Base-by-base conservation (phyloP, 2,888 invertebrate genomes). In the Hanleya hanleyi region DNA sequence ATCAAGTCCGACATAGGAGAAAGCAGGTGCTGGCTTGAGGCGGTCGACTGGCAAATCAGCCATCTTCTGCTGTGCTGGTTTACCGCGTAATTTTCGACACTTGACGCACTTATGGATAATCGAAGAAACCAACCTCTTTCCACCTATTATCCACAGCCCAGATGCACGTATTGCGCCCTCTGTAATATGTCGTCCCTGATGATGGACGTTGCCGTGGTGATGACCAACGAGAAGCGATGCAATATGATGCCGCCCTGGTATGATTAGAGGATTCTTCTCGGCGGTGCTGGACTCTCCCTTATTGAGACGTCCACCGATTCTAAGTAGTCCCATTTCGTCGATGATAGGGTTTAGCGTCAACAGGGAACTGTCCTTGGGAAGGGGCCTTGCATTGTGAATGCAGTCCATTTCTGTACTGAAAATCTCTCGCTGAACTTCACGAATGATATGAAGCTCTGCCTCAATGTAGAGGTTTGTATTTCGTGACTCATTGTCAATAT, bases 1-100 rank as follows among this genome's bases (percentile, higher is more conserved):
- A 57, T 79, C 76, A 0, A 78, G 70, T 12, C 78, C 79, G 12
- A 76, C 74, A 62, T 68, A 73, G n/a, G 72, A 76, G 65, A 76
- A 80, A 36, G 78, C 76, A 12, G 77, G 77, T 22, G 71, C 47
- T 51, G 74, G 49, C 0, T 37, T 41, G 12, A 80, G 26, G 6
- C 80, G 62, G 33, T 74, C 71, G 0, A 61, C n/a, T 9, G 79
- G 79, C 41, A 80, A 38, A 50, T 78, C 76, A 38, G 77, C 68
- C 77, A 79, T 79, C 18, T 73, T 72, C 47, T 76, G 78, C 7
- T 15, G 15, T 15, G 38, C 35, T 26, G 70, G 35, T 18, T 33
- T 64, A 29, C 74, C 67, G 32, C 78, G 62, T 5, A 73, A 69
- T 47, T 67, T 78, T 12, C 68, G 49, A 50, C 78, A 76, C 9